Evolutionary conservation across 37 sponge, comb jelly and placozoan genomes (phyloP), one percentile per base, ranked within the genome.

Genomic region (Cliona cf. orientalis): DNA sequence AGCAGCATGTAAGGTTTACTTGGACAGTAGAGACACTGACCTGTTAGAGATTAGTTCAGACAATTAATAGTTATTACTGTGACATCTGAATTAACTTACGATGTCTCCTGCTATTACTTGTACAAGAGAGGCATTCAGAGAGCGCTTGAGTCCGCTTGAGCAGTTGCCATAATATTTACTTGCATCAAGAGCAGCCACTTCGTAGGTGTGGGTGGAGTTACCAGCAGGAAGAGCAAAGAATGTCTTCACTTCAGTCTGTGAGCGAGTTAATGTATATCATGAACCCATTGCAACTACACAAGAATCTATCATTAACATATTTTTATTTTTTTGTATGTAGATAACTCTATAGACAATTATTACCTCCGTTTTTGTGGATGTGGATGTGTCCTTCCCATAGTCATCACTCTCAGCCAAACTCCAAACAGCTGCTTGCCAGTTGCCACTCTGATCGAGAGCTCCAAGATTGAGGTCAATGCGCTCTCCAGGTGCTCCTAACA

Each of bases 381-480:
- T n/a, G 14, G 53, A 49, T 9, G 53, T 19, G 9, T 49, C 53
- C 14, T 9, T 9, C 53, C 53, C 53, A 49, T 49, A 9, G 9
- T 14, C 63, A 26, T n/a, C 26, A 3, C 53, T 22, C 28, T 43
- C 66, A 1, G 63, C 21, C 6, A 78, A 1, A 36, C 2, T 78
- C 84, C 84, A 89, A 4, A 89, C 46, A 41, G 84, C 84, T 21
- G 56, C 80, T 29, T 82, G 42, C 46, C 4, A 49, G 64, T 89
- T 89, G 19, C 62, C 58, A 84, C 84, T 43, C 69, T 78, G 67
- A 63, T 89, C 90, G 12, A 38, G 21, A 26, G 90, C 75, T 22
- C 11, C 1, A 23, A 89, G 32, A 0, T 53, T 7, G n/a, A 89
- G 42, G 0, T 14, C 42, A 23, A 89, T 39, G 45, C 17, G 1